phyloP scores from a whole-genome alignment of 2,888 invertebrate genomes.

The Cerastis leucographa region DNA sequence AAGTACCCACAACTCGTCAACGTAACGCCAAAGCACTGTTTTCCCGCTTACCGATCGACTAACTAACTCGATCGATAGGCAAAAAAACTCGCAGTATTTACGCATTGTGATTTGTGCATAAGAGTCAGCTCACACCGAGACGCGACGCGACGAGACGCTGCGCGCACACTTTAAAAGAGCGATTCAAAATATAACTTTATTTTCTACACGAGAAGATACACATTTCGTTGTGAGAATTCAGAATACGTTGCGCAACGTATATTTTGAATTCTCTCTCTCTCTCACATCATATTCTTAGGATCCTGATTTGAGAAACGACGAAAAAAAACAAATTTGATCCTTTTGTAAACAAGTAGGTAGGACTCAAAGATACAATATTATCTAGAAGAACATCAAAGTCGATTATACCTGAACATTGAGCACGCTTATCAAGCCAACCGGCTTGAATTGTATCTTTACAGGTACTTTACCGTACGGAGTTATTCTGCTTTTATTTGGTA shows the following conservation, averaged over 20 bases:
- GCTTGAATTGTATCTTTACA: conserved; percentile 86
- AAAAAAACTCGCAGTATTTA: neutral
- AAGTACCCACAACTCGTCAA: neutral
- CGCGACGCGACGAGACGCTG: too few species aligned
- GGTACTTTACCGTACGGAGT: conserved; percentile 82
- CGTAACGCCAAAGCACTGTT: neutral
- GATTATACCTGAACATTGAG: conserved; percentile 82
- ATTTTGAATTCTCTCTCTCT: too few species aligned
- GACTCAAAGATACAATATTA: neutral
- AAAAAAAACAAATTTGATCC: neutral
- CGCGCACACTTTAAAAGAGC: too few species aligned
- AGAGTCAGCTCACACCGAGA: too few species aligned
- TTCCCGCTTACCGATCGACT: neutral
- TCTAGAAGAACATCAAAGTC: neutral
- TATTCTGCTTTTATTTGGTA: conserved; percentile 82
- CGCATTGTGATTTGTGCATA: too few species aligned
- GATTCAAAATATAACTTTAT: too few species aligned
- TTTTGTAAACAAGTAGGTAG: neutral
- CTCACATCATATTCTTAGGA: neutral
- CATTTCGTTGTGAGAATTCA: too few species aligned
- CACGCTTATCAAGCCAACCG: conserved; percentile 83
- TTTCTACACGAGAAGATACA: too few species aligned
- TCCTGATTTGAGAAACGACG: neutral
- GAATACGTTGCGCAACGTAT: too few species aligned
- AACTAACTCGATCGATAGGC: too few species aligned